Percentiles rank a stretch among this genome's conserved stretches.
Evolutionary conservation across 2,113 vertebrate species (phyloP).

Genomic region (Patagioenas fasciata): DNA sequence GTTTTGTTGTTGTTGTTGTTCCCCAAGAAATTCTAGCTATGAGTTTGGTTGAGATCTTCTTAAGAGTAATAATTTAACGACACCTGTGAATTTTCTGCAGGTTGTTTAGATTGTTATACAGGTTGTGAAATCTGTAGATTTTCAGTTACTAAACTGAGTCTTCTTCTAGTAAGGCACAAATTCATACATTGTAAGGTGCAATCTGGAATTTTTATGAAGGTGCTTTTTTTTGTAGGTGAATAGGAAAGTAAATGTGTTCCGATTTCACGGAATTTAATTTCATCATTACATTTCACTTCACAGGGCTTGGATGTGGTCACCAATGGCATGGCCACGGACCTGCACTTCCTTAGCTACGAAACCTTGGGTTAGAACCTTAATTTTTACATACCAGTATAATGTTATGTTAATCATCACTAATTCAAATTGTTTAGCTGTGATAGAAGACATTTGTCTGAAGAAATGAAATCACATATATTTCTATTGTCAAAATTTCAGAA

Average conservation of each 20-base stretch:
- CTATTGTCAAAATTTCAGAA: neutral
- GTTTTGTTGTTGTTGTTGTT: neutral
- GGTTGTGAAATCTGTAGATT: neutral
- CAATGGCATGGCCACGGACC: neutral
- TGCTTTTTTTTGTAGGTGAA: neutral
- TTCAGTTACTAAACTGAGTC: neutral
- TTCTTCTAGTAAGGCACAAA: neutral
- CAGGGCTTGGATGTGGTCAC: neutral
- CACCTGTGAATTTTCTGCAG: neutral
- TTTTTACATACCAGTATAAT: neutral
- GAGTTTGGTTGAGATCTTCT: neutral
- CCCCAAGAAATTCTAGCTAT: neutral
- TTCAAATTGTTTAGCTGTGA: neutral
- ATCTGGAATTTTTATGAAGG: neutral
- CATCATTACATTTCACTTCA: neutral
- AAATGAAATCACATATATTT: neutral
- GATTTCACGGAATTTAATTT: neutral
- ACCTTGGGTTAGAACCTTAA: neutral
- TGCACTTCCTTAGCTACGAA: neutral
- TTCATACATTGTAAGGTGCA: neutral
- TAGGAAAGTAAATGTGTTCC: neutral
- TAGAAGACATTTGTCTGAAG: neutral
- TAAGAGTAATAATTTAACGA: neutral
- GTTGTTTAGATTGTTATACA: neutral
- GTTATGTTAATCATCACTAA: neutral